Conservation (phyloP, 2,797 vertebrate genomes). For the Gymnopithys bicolor region DNA sequence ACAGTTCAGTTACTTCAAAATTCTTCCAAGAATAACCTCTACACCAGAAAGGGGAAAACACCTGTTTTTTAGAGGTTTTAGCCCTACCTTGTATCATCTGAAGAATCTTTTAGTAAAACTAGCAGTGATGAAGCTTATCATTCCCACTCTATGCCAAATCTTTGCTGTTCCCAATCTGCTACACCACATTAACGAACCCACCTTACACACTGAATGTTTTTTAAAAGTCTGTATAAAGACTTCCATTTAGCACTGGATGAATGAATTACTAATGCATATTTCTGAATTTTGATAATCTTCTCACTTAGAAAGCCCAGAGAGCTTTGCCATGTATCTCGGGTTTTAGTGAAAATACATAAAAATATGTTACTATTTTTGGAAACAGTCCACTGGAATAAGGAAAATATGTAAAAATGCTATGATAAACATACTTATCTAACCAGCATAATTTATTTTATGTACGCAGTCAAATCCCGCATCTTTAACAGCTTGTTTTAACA, state of each 20-base stretch:
- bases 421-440: constrained; percentile 3
- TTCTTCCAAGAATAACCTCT: background rate
- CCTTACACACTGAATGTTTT: background rate
- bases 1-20: background rate
- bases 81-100: background rate
- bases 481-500: constrained; percentile 21
- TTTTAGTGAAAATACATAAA: background rate
- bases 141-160: background rate
- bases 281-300: background rate
- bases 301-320: background rate
- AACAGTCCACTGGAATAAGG: background rate
- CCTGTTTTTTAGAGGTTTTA: background rate
- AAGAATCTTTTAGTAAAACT: background rate
- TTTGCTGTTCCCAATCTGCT: background rate
- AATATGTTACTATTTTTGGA: constrained; percentile 3
- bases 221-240: background rate
- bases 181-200: background rate
- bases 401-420: background rate
- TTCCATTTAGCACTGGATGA: background rate
- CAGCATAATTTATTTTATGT: background rate
- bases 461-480: background rate
- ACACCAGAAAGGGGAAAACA: background rate
- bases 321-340: background rate
- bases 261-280: background rate
- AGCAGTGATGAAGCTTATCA: background rate